Evolutionary conservation across 2,113 vertebrate species (phyloP).

Genomic region (Phycodurus eques): DNA sequence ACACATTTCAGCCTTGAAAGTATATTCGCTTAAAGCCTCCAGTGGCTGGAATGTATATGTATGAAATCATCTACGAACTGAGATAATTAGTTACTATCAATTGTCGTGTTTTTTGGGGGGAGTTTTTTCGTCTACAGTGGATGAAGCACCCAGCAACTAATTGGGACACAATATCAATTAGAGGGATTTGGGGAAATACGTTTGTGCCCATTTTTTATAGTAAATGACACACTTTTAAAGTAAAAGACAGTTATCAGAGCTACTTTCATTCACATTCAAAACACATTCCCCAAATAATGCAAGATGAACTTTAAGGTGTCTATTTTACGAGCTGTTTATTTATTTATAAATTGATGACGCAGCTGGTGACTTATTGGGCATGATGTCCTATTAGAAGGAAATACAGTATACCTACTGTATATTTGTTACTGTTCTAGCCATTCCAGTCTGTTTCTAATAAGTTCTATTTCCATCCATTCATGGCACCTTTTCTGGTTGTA

Average conservation of each 20-base stretch:
- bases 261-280: background rate
- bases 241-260: too few species aligned
- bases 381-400: background rate
- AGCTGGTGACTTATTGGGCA: background rate
- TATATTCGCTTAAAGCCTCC: too few species aligned
- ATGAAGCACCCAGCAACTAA: background rate
- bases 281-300: background rate
- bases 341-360: background rate
- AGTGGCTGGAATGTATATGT: too few species aligned
- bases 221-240: background rate
- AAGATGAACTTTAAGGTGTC: background rate
- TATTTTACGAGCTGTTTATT: background rate
- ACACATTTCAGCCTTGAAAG: too few species aligned
- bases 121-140: background rate
- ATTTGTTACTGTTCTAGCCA: background rate
- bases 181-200: background rate
- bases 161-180: background rate
- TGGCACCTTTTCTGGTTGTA: background rate
- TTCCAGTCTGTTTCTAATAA: slow-evolving; percentile 16
- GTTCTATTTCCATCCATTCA: background rate
- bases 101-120: background rate
- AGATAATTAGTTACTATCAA: background rate
- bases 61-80: background rate
- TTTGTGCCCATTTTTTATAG: too few species aligned
- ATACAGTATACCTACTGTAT: background rate